phyloP scores from a whole-genome alignment of 2,888 invertebrate species.

The Meteorus colon region DNA sequence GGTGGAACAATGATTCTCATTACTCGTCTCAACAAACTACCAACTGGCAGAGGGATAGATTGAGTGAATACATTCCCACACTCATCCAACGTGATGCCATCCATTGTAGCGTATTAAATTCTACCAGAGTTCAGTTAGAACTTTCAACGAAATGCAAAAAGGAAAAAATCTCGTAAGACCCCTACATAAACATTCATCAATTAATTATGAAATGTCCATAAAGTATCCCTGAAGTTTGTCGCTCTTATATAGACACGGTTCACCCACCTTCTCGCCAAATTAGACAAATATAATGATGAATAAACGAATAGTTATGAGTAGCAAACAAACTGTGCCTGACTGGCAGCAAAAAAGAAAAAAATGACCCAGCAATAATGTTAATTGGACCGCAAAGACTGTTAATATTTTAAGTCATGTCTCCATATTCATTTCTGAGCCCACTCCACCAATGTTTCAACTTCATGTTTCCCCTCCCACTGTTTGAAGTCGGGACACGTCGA shows the following conservation, averaged over 20 bases:
- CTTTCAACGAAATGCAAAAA: not conserved
- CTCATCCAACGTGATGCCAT: conserved; percentile 1
- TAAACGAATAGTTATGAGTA: not conserved
- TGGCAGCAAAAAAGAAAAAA: not conserved
- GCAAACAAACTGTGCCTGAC: not conserved
- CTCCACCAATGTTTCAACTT: not conserved
- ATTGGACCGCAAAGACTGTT: conserved; percentile 43
- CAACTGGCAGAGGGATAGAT: conserved; percentile 25
- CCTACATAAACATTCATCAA: conserved; percentile 18
- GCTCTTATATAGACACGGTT: not conserved
- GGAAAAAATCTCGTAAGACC: not conserved
- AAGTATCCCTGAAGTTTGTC: conserved; percentile 7
- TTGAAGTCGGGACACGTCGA: not conserved
- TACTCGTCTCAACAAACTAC: conserved; percentile 41
- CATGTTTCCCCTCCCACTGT: conserved; percentile 13
- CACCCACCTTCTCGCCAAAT: not conserved
- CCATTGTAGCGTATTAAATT: conserved; percentile 31
- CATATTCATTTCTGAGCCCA: conserved; percentile 6
- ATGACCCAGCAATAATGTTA: conserved; percentile 38
- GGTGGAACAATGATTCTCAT: conserved; percentile 51
- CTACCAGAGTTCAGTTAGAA: conserved; percentile 8
- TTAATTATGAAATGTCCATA: conserved; percentile 24
- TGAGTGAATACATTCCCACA: conserved; percentile 33
- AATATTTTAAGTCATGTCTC: not conserved
- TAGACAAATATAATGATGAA: conserved; percentile 16